A percentile compares a stretch with the other conserved stretches of the same genome.
phyloP scores from a whole-genome alignment of 2,888 invertebrate genomes.

The Dusona sp. region DNA sequence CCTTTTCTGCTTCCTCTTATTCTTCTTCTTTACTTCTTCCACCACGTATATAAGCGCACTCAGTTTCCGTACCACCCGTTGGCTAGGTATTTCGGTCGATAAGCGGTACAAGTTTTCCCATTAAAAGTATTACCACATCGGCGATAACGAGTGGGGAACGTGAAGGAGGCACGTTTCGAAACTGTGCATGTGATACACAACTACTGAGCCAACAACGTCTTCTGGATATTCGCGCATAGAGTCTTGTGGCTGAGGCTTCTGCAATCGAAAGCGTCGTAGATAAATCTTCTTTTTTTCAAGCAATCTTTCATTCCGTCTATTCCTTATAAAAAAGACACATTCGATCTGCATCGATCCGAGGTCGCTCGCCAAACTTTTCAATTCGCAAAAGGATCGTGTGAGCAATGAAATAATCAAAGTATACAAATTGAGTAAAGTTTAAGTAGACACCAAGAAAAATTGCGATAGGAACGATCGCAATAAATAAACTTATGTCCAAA shows the following conservation, averaged over 20 bases:
- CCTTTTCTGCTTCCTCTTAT: not conserved
- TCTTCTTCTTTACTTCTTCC: constrained; percentile 27
- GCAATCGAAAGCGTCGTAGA: not conserved
- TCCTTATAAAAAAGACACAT: not conserved
- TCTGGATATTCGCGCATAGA: constrained; percentile 14
- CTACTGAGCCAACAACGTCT: constrained; percentile 7
- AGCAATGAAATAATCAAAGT: too few relatives aligned
- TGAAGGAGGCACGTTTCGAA: constrained; percentile 50
- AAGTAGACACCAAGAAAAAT: too few relatives aligned
- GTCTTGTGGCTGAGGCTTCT: not conserved
- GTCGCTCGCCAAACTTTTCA: not conserved
- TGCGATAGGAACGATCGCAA: not conserved
- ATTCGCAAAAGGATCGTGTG: not conserved
- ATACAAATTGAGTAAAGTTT: too few relatives aligned
- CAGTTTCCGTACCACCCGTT: constrained; percentile 21
- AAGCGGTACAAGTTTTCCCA: constrained; percentile 66
- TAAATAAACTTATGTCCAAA: not conserved
- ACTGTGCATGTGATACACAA: constrained; percentile 9
- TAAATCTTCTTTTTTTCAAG: not conserved
- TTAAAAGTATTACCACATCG: constrained; percentile 67
- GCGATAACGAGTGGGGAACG: constrained; percentile 64
- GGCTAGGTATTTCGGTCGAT: constrained; percentile 53
- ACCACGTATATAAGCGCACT: not conserved
- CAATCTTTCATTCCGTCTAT: not conserved
- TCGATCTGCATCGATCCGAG: constrained; percentile 13